Base-by-base conservation (phyloP, 2,113 vertebrate genomes). In the Paralichthys olivaceus region DNA sequence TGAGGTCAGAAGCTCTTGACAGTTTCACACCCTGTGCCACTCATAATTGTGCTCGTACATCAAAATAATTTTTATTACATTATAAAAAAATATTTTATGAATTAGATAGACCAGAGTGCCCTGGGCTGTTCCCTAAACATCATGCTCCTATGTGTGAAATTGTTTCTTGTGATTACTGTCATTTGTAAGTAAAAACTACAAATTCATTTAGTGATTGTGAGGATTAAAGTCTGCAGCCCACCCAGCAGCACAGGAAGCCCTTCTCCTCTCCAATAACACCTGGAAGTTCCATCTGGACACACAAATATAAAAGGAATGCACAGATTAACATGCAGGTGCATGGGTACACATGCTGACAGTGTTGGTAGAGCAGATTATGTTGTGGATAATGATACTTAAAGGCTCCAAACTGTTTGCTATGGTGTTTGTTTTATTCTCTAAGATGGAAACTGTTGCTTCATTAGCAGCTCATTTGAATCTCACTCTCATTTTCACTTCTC, bases 211-310 rank as follows among this genome's bases (percentile, higher is more conserved):
- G 4, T 5, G 45, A 49, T 6, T 49, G 45, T 49, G 34, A 4
- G 20, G 32, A 34, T 54, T 3, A 40, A 40, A 11, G 11, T 13
- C 20, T 34, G 47, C 13, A 0, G 9, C 6, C 63, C 25, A 6
- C 37, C 59, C 58, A 69, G 63, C 57, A 58, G 62, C 51, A 7
- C 7, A 63, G 28, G 29, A 0, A 45, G 26, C 29, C 40, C 76
- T 68, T 56, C 83, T 90, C 69, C 71, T 45, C 73, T 29, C 15
- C 65, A 67, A 53, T 53, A 78, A 55, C 78, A 82, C 72, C 77
- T 80, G 84, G 55, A 70, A 22, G 34, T 7, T 23, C 57, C 74
- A 81, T 59, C 26, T 84, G 75, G 72, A 76, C 75, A 40, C 37
- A 40, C 37, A 40, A 40, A 40, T 13, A 40, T 11, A 40, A 40